phyloP scores from a whole-genome alignment of 2,888 invertebrate genomes.

The Pocota personata region DNA sequence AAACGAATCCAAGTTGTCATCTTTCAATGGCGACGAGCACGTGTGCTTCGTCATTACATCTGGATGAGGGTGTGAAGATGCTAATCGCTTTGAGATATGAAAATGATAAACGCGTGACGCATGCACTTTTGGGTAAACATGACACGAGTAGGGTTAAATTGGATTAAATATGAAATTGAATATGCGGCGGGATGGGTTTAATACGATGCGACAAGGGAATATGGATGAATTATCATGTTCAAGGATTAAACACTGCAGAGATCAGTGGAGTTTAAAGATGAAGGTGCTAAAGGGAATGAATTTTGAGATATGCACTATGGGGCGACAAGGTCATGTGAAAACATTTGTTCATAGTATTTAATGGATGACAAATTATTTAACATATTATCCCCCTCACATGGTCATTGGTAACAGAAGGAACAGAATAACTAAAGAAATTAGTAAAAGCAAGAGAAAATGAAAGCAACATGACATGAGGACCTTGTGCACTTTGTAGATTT shows the following conservation, averaged over 20 bases:
- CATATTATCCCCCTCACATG: conserved; percentile 19
- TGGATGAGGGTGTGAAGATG: conserved; percentile 44
- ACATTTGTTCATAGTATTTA: conserved; percentile 4
- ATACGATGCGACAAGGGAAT: conserved; percentile 25
- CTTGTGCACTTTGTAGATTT: too few species aligned
- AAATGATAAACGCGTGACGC: conserved; percentile 69
- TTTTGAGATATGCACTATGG: conserved; percentile 3
- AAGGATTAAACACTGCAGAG: conserved; percentile 19
- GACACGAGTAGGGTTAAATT: conserved; percentile 60
- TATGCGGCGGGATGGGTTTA: conserved; percentile 46
- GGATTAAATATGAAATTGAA: conserved; percentile 68
- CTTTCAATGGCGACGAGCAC: conserved; percentile 60
- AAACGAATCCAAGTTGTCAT: conserved; percentile 45
- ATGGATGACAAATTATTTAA: neutral
- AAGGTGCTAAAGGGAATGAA: conserved; percentile 15
- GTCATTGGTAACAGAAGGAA: neutral
- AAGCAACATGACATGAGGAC: too few species aligned
- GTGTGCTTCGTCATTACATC: conserved; percentile 48
- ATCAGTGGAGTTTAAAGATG: conserved; percentile 34
- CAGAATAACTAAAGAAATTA: neutral
- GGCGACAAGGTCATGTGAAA: conserved; percentile 14
- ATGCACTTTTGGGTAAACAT: conserved; percentile 52
- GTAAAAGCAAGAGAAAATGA: neutral
- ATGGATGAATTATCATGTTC: conserved; percentile 46
- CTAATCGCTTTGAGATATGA: conserved; percentile 67